Percentiles rank a stretch among this genome's conserved stretches.
phyloP scores from a whole-genome alignment of 2,113 vertebrate genomes.

The Nothoprocta pentlandii region DNA sequence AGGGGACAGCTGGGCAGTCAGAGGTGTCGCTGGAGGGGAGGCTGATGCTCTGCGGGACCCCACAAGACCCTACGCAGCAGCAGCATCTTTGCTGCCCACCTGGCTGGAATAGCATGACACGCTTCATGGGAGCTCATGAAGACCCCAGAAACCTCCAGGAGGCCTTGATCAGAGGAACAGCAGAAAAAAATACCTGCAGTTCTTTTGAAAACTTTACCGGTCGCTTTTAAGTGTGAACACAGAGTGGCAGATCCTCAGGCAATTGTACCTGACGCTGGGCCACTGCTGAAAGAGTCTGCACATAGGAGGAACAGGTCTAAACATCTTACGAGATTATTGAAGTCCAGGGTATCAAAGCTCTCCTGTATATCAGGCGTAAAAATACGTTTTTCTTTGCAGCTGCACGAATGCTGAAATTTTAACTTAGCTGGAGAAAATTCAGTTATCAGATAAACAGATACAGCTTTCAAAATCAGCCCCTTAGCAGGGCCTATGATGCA shows the following conservation, averaged over 20 bases:
- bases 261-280: rapidly evolving
- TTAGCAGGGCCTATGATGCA: not conserved
- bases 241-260: not conserved
- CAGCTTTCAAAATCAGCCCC: not conserved
- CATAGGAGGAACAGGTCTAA: rapidly evolving
- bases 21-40: not conserved
- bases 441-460: not conserved
- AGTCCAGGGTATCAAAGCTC: not conserved
- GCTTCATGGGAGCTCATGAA: not conserved
- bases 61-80: not conserved
- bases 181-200: not conserved
- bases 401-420: not conserved
- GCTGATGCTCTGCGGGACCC: rapidly evolving
- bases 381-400: not conserved
- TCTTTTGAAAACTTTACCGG: not conserved
- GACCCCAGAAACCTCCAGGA: not conserved
- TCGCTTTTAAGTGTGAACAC: not conserved
- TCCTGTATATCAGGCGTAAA: not conserved
- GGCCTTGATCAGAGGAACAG: not conserved
- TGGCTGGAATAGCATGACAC: not conserved
- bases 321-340: not conserved
- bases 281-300: not conserved
- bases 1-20: not conserved
- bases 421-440: not conserved
- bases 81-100: not conserved